A percentile compares a stretch with the other conserved stretches of the same genome.
Conservation (phyloP, 2,797 vertebrate species). For the Dryobates pubescens region DNA sequence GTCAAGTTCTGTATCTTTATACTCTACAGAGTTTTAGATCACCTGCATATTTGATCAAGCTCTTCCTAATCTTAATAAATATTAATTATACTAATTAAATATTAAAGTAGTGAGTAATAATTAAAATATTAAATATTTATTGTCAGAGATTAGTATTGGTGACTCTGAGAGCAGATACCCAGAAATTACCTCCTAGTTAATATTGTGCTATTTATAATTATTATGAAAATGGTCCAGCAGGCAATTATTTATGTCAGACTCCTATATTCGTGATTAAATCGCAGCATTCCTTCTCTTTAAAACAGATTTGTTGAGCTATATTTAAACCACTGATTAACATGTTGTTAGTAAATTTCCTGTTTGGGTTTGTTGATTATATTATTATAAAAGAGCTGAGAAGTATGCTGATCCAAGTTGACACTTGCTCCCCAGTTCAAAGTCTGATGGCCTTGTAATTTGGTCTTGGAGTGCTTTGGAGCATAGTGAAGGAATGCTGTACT, state of each 20-base stretch:
- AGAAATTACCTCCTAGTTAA: conserved; percentile 32
- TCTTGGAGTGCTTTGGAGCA: not conserved
- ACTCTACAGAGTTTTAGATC: not conserved
- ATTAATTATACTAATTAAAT: conserved; percentile 45
- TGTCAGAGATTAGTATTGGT: not conserved
- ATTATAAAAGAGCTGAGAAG: not conserved
- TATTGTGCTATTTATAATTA: conserved; percentile 11
- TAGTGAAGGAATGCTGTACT: not conserved
- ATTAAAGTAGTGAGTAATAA: conserved; percentile 15
- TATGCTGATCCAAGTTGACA: not conserved
- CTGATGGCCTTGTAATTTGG: not conserved
- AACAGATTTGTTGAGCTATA: not conserved
- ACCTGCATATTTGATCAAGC: conserved; percentile 17
- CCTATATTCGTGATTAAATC: not conserved
- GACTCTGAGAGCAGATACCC: not conserved
- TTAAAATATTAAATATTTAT: conserved; percentile 59
- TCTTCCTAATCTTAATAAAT: conserved; percentile 26
- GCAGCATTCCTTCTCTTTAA: not conserved
- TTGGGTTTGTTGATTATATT: not conserved
- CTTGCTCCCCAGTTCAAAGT: not conserved
- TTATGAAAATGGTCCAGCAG: conserved; percentile 5
- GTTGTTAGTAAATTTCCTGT: not conserved
- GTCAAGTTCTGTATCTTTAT: not conserved
- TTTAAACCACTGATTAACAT: not conserved
- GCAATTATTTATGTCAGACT: not conserved